Base-by-base conservation (phyloP, 2,113 vertebrate genomes). In the Gila orcuttii region DNA sequence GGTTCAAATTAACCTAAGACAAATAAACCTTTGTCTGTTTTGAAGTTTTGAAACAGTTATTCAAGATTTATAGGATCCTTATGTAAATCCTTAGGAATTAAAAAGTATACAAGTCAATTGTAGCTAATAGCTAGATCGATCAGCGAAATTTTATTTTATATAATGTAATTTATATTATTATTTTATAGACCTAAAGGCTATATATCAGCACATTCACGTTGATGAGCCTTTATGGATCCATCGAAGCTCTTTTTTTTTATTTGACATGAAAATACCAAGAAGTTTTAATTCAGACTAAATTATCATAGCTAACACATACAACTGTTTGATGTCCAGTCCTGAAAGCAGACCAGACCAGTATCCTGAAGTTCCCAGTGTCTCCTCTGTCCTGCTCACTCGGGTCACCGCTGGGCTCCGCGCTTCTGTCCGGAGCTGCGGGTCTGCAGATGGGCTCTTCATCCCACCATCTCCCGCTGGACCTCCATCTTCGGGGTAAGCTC, bases 401-500 rank as follows among this genome's bases (percentile, higher is more conserved):
- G 39, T 90, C 95, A 6, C 92, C 94, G 28, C 89, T 96, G 73
- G 93, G 94, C 25, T 96, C 97, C 0, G 96, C 97, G 1, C 95
- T 98, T 42, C 91, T 98, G 82, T 95, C 97, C 17, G 95, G 96
- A 0, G 95, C 96, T 3, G 93, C 96, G 31, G 97, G 95, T 68
- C 93, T 98, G 39, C 96, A 96, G 23, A 90, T 95, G 50, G 93
- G 95, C 13, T 83, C 95, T 0, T 93, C 95, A 0, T 89, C 96
- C 0, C 95, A 97, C 28, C 97, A 98, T 91, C 94, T 99, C 86
- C 97, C 98, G 3, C 94, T 99, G 62, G 98, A 99, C 92, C 95
- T 99, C 86, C 98, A 99, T 86, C 97, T 99, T 75, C 97, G 97
- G 15, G 96, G 96, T n/a, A 99, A 99, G 92, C 90, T 99, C 90